Percentiles rank a stretch among this genome's conserved stretches.
These are phyloP conservation scores for Dryobotodes eremita DNA, from an alignment of 2,888 invertebrate species.

Conservation along the genomic window DNA sequence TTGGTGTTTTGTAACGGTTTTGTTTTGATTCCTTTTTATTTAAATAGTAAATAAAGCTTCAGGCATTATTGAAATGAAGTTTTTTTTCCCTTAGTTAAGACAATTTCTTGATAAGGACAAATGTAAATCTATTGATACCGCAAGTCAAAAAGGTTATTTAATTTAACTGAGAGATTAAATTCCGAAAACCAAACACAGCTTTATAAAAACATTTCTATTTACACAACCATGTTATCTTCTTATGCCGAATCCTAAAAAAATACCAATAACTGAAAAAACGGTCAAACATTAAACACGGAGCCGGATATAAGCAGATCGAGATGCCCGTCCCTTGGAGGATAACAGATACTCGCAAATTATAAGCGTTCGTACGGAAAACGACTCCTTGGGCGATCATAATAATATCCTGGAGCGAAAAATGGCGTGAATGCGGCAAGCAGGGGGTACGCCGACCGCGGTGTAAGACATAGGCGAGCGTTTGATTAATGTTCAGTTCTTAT, in stretches of 20 bases:
- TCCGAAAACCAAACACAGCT: conserved; percentile 7
- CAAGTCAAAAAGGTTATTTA: conserved; percentile 42
- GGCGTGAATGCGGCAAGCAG: conserved; percentile 74
- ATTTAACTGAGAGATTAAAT: conserved; percentile 42
- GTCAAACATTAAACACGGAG: conserved; percentile 76
- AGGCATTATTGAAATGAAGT: conserved; percentile 27
- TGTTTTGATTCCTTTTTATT: conserved; percentile 56
- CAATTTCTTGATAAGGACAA: neutral
- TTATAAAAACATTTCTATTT: conserved; percentile 54
- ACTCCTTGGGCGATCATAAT: conserved; percentile 87
- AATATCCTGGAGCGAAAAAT: conserved; percentile 87
- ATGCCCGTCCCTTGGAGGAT: conserved; percentile 76
- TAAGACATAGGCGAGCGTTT: conserved; percentile 49
- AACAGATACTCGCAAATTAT: conserved; percentile 86
- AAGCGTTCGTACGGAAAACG: conserved; percentile 83
- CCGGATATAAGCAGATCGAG: conserved; percentile 74
- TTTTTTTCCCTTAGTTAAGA: conserved; percentile 40
- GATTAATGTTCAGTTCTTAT: neutral
- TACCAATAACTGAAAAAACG: conserved; percentile 73
- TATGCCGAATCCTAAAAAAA: conserved; percentile 73
- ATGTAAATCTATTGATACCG: conserved; percentile 31
- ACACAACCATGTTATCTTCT: conserved; percentile 59
- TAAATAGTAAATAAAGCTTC: conserved; percentile 54
- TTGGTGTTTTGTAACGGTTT: conserved; percentile 58
- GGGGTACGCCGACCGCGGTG: conserved; percentile 49